phyloP scores from a whole-genome alignment of 2,888 invertebrate species.

The Leptopterna dolabrata region DNA sequence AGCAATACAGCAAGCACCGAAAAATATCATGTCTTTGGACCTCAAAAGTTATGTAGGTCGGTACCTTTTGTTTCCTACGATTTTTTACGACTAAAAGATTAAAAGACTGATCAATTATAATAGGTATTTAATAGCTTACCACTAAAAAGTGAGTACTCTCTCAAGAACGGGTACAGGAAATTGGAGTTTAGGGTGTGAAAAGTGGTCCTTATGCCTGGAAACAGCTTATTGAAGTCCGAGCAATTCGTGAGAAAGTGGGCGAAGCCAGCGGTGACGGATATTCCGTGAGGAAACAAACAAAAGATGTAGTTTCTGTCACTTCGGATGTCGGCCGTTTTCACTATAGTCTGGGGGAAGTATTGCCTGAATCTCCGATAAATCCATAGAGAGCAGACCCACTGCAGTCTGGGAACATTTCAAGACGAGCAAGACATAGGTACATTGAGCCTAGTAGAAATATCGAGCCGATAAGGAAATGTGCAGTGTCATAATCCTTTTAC shows the following conservation, averaged over 20 bases:
- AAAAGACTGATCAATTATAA: no score
- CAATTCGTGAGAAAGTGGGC: constrained; percentile 82
- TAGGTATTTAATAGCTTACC: neutral
- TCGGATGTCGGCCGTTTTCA: constrained; percentile 85
- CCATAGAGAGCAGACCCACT: constrained; percentile 39
- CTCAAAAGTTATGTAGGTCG: no score
- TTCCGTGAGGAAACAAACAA: constrained; percentile 92
- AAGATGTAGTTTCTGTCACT: constrained; percentile 85
- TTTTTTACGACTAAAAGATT: no score
- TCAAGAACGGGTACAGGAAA: constrained; percentile 77
- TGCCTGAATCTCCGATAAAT: constrained; percentile 81
- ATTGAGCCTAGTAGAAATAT: neutral
- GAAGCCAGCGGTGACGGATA: constrained; percentile 83
- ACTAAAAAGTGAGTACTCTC: constrained; percentile 73
- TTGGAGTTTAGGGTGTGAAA: constrained; percentile 79
- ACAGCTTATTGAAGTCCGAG: constrained; percentile 70
- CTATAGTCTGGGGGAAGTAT: constrained; percentile 87
- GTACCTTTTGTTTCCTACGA: no score
- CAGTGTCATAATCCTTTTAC: no score
- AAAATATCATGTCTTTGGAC: no score
- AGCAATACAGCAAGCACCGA: no score
- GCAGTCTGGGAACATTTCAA: constrained; percentile 8
- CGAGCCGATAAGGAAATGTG: neutral
- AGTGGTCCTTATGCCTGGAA: constrained; percentile 74
- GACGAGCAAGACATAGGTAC: neutral